Evolutionary conservation across 2,113 vertebrate genomes (phyloP).

Genomic region (Salvelinus alpinus): DNA sequence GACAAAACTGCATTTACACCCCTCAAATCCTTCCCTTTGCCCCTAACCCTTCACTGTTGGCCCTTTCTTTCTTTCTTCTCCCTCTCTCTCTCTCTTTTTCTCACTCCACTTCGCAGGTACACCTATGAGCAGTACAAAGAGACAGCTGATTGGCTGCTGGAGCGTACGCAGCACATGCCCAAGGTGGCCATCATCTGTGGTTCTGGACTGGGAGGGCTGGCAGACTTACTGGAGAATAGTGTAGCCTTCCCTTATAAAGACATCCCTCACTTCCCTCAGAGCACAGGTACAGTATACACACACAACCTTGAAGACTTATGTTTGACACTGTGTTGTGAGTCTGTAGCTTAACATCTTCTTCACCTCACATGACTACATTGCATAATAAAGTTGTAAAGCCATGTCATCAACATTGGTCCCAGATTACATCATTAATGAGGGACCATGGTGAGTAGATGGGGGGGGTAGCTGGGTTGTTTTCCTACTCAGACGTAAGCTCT

Average conservation of each 20-base stretch:
- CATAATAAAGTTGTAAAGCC: slow-evolving; percentile 34
- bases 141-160: slow-evolving; percentile 73
- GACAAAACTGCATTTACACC: neutral
- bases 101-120: slow-evolving; percentile 32
- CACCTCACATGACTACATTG: slow-evolving; percentile 22
- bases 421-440: slow-evolving; percentile 39
- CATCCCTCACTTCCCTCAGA: slow-evolving; percentile 79
- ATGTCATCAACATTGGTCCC: slow-evolving; percentile 39
- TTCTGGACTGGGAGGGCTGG: slow-evolving; percentile 79
- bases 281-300: slow-evolving; percentile 58
- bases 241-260: slow-evolving; percentile 62
- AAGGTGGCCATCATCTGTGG: slow-evolving; percentile 81
- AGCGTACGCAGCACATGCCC: slow-evolving; percentile 53
- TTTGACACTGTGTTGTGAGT: neutral
- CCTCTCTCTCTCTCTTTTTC: no score
- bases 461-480: slow-evolving; percentile 43
- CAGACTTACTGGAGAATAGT: slow-evolving; percentile 66
- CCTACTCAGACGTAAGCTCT: slow-evolving; percentile 33
- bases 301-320: neutral
- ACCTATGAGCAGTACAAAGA: slow-evolving; percentile 69
- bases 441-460: neutral
- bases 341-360: neutral
- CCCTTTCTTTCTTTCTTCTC: no score
- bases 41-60: neutral
- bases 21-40: neutral